Evolutionary conservation across 2,888 invertebrate species (phyloP).

Genomic region (Dynastes maya): DNA sequence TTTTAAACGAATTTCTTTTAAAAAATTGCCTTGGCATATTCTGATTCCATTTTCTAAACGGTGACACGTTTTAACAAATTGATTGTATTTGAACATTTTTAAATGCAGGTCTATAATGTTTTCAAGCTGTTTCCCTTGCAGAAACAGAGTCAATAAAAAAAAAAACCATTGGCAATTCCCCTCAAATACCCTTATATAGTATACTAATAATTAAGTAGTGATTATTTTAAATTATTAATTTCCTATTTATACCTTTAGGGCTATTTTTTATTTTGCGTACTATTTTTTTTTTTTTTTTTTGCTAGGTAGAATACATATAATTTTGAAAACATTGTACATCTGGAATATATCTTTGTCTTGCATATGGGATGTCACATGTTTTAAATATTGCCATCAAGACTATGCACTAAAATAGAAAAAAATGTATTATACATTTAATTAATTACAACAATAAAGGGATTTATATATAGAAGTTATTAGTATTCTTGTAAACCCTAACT

Average conservation of each 20-base stretch:
- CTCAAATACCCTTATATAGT: no score
- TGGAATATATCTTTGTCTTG: constrained; percentile 49
- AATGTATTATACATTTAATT: constrained; percentile 58
- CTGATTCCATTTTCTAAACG: not conserved
- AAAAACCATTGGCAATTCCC: no score
- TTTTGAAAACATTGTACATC: constrained; percentile 25
- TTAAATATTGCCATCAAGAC: constrained; percentile 53
- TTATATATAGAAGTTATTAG: constrained; percentile 63
- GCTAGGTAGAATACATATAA: not conserved
- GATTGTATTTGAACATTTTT: not conserved
- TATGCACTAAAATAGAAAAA: constrained; percentile 58
- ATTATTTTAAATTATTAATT: not conserved
- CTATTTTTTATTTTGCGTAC: not conserved
- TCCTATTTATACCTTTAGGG: not conserved
- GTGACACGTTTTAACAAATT: not conserved
- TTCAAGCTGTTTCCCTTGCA: not conserved
- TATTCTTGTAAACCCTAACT: constrained; percentile 37
- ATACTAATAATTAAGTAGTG: no score
- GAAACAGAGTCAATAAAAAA: no score
- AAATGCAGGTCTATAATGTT: constrained; percentile 1
- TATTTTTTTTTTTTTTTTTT: not conserved
- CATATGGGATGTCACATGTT: constrained; percentile 56
- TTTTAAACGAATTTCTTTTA: no score
- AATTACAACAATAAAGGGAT: constrained; percentile 60
- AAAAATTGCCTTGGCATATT: not conserved